Conservation (phyloP, 2,113 vertebrate genomes). For the Eublepharis macularius region DNA sequence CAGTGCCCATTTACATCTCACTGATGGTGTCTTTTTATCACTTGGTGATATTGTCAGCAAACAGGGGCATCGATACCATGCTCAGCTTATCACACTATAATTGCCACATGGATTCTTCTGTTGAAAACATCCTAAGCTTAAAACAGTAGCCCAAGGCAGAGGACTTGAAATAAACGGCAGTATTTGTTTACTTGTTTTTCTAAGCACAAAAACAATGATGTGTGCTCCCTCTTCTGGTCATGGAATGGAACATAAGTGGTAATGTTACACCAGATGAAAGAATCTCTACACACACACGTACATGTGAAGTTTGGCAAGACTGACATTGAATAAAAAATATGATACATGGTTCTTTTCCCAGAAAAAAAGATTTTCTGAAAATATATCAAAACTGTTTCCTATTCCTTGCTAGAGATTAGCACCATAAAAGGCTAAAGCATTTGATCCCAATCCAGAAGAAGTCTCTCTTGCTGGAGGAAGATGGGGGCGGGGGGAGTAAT, state of each 20-base stretch:
- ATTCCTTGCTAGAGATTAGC: no score
- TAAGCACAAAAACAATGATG: background rate
- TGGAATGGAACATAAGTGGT: background rate
- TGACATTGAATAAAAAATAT: no score
- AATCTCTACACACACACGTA: no score
- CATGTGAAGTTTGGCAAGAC: no score
- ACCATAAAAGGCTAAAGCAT: background rate
- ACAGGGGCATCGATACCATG: background rate
- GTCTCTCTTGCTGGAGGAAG: no score
- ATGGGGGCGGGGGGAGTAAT: no score
- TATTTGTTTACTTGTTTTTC: background rate
- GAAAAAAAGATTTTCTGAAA: no score
- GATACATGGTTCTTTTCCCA: no score
- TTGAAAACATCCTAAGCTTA: background rate
- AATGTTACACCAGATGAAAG: background rate
- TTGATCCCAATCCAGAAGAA: no score
- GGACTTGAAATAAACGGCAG: background rate
- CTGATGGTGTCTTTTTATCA: no score
- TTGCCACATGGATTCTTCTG: background rate
- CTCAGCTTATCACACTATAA: background rate
- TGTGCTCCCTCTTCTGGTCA: constrained; percentile 53
- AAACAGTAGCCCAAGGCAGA: background rate
- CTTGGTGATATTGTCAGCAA: background rate
- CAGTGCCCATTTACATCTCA: no score
- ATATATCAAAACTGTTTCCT: no score